phyloP scores from a whole-genome alignment of 2,113 vertebrate species.

The Oncorhynchus gorbuscha region DNA sequence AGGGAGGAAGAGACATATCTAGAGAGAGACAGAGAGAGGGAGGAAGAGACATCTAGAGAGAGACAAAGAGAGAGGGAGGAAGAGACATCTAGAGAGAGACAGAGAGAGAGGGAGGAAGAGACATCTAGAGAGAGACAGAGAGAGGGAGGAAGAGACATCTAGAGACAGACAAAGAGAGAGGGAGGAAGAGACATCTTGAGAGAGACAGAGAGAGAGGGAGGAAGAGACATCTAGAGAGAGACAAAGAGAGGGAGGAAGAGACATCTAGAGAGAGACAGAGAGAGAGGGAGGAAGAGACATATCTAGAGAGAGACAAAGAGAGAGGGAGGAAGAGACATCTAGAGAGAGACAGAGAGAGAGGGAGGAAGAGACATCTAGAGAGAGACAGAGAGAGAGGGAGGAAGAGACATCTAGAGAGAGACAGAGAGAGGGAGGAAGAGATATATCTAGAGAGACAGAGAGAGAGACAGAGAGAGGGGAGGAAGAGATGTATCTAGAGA shows the following conservation, averaged over 20 bases:
- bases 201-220: background rate
- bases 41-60: background rate
- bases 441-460: background rate
- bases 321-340: background rate
- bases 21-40: background rate
- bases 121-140: background rate
- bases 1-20: no score
- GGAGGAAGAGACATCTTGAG: no score
- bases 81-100: no score
- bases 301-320: background rate
- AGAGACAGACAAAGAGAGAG: no score
- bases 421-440: background rate
- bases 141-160: no score
- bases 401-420: background rate
- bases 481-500: background rate
- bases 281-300: no score
- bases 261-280: background rate
- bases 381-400: no score
- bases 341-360: no score
- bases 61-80: background rate
- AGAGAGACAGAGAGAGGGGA: background rate
- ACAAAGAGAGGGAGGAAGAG: background rate
- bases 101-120: background rate
- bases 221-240: background rate
- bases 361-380: no score